Base-by-base conservation (phyloP, 2,797 vertebrate species). In the Sebastes wilsoni region DNA sequence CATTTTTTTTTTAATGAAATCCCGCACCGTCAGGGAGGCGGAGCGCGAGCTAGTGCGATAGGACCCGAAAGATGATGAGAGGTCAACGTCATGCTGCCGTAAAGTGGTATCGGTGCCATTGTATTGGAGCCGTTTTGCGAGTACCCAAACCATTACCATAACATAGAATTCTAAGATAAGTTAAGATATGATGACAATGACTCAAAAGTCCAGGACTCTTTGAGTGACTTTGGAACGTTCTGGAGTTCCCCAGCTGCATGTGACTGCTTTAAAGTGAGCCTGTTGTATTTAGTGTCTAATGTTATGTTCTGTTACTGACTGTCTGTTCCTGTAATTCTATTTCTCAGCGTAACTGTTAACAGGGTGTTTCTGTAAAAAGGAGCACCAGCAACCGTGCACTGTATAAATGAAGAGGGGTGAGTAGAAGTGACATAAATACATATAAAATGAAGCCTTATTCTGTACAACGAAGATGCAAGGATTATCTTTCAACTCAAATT, bases 261-360 rank as follows among this genome's bases (percentile, higher is more conserved):
- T 27, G 69, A 60, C 36, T 30, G 38, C 38, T 52, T 52, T 32
- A 10, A 30, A 52, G 0, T 34, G 25, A 52, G 9, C 25, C 58
- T 13, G 12, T 25, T 49, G 3, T 66, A 25, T 25, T 25, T 60
- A 16, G 42, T n/a, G 23, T 22, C 12, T 60, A 32, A 54, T 55
- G 66, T 10, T 30, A 14, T 46, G 16, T 46, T 54, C 61, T 65
- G 5, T 65, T 49, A 38, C 5, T 22, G 49, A 28, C 59, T 46
- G 30, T 20, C 34, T 64, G 69, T 62, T 80, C 49, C 67, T 54
- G 18, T 12, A 27, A 25, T 52, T n/a, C 59, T 72, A 32, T 61
- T 74, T 42, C 6, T 74, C 34, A 14, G 64, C 46, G 46, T 59
- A 38, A 8, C 46, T 52, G 46, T n/a, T 20, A 52, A 52, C 46